Base-by-base conservation (phyloP, 2,888 invertebrate species). In the Pollenia amentaria region DNA sequence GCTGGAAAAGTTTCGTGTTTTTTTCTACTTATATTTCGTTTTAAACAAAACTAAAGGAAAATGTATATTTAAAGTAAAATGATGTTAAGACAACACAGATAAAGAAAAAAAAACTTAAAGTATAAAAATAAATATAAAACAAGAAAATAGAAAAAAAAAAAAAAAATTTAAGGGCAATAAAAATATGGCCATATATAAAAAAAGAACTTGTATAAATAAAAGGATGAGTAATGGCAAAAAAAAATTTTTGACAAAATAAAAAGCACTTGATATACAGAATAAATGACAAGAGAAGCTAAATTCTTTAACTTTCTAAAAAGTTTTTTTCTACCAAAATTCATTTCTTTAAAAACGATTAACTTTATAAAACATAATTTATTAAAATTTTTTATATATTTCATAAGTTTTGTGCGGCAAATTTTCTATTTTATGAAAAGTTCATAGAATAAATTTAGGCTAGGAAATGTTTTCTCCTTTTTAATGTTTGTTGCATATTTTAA, bases 1-100 rank as follows among this genome's bases (percentile, higher is more conserved):
- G 55, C 75, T 81, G 75, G 67, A 75, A 76, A 76, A 76, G 69
- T 82, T 76, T 76, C 42, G 0, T 14, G 53, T 16, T 14, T 10
- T 42, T 60, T 29, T 42, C n/a, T 38, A 14, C 29, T 57, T 21
- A 29, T 29, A 29, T 21, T 18, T 57, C 14, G n/a, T n/a, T 18
- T 42, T 7, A 57, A n/a, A 69, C 53, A 4, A 46, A 42, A 80
- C 16, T 42, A 42, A n/a, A 2, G 51, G 18, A 62, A 69, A 72
- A 69, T 21, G 64, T 55, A 72, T 70, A 16, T 29, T 29, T 29
- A 51, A 72, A 40, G 42, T 42, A 77, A 29, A 72, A 65, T 83
- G 62, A 51, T 70, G 64, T 70, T 44, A 77, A 83, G 76, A 55
- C 57, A 69, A 10, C 75, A 69, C 48, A 64, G 44, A 48, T 4